Evolutionary conservation across 2,797 vertebrate genomes (phyloP).

Genomic region (Moxostoma hubbsi): DNA sequence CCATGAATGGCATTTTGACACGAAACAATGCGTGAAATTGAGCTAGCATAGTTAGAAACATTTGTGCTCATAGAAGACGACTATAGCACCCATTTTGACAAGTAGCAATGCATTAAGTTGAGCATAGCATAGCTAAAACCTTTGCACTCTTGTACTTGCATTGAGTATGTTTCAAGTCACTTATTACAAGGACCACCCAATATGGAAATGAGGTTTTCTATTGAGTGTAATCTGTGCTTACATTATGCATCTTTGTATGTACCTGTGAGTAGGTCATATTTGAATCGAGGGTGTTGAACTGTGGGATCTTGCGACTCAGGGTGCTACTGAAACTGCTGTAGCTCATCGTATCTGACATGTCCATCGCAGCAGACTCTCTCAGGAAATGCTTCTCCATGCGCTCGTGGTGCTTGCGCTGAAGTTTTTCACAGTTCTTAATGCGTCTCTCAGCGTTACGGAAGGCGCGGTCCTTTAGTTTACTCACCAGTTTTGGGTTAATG

Average conservation of each 20-base stretch:
- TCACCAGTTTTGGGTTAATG: slow-evolving; percentile 90
- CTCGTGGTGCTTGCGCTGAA: slow-evolving; percentile 87
- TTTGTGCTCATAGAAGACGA: no score
- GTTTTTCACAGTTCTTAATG: slow-evolving; percentile 86
- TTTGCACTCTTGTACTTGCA: no score
- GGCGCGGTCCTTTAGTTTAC: slow-evolving; percentile 90
- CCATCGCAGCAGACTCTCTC: slow-evolving; percentile 76
- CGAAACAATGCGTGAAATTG: no score
- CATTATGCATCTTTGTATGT: no score
- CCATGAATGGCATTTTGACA: no score
- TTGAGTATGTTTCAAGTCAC: no score
- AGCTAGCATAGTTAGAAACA: no score
- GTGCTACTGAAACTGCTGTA: slow-evolving; percentile 87
- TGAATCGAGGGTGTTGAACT: slow-evolving; percentile 80
- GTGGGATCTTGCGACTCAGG: slow-evolving; percentile 80
- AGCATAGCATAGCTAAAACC: no score
- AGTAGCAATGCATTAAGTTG: no score
- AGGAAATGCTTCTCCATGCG: slow-evolving; percentile 88
- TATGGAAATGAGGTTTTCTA: neutral
- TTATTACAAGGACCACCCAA: neutral
- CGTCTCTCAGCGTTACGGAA: slow-evolving; percentile 86
- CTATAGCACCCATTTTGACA: no score
- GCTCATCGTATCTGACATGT: slow-evolving; percentile 85
- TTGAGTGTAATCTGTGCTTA: no score
- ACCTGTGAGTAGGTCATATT: slow-evolving; percentile 89